A percentile compares a stretch with the other conserved stretches of the same genome.
Evolutionary conservation across 1,140 invertebrate genomes (phyloP).

Genomic region (Drosophila auraria): DNA sequence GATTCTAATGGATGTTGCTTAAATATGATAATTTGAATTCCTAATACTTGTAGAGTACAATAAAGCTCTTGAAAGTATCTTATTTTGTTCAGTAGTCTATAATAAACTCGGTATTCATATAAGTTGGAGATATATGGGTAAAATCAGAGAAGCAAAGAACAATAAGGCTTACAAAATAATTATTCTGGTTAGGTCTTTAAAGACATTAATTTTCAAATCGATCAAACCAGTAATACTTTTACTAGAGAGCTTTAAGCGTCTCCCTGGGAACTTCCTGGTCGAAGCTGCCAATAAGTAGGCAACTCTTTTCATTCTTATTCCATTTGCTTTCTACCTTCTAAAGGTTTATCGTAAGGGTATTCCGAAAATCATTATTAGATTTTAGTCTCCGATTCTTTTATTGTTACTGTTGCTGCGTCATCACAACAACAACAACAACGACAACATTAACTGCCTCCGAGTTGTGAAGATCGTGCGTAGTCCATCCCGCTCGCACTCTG

Average conservation of each 20-base stretch:
- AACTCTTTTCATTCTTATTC: not conserved
- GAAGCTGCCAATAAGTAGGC: not conserved
- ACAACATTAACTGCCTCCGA: constrained; percentile 10
- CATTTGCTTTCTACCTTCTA: no score
- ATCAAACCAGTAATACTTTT: no score
- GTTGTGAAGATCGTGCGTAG: constrained; percentile 39
- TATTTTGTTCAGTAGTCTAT: not conserved
- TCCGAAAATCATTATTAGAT: not conserved
- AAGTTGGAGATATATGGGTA: no score
- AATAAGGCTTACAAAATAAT: no score
- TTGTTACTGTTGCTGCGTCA: constrained; percentile 73
- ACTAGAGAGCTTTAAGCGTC: no score
- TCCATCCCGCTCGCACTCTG: constrained; percentile 23
- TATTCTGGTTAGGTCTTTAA: no score
- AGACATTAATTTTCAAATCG: not conserved
- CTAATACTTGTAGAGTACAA: no score
- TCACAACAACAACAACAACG: constrained; percentile 35
- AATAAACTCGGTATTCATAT: not conserved
- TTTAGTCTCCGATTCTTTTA: constrained; percentile 20
- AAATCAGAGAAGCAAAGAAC: no score
- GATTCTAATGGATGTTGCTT: no score
- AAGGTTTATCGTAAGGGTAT: constrained; percentile 6
- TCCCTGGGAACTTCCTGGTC: no score
- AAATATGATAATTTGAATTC: no score
- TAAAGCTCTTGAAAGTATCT: not conserved